Evolutionary conservation across 2,888 invertebrate species (phyloP).

Genomic region (Temnothorax unifasciatus): DNA sequence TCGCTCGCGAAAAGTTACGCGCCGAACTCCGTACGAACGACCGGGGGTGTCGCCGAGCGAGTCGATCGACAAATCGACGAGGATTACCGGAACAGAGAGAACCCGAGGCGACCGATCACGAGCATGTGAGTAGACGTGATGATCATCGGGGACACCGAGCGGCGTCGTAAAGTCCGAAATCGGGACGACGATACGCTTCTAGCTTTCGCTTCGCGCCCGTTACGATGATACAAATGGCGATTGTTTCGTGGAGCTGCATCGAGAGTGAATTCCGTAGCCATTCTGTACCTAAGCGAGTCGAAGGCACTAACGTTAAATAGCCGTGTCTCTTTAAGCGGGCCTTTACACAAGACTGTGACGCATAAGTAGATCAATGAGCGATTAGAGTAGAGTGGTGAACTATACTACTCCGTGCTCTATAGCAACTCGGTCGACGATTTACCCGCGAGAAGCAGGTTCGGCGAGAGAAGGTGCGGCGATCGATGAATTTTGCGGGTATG

Average conservation of each 20-base stretch:
- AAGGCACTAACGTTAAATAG: background rate
- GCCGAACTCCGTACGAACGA: slow-evolving; percentile 56
- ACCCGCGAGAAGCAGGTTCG: background rate
- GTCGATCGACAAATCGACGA: slow-evolving; percentile 49
- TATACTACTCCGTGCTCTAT: background rate
- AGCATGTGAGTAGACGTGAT: slow-evolving; percentile 69
- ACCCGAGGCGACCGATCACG: slow-evolving; percentile 60
- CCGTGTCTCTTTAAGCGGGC: background rate
- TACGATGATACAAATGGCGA: slow-evolving; percentile 40
- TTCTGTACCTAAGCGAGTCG: background rate
- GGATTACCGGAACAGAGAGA: slow-evolving; percentile 65
- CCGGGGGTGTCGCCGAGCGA: slow-evolving; percentile 54
- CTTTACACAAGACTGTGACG: background rate
- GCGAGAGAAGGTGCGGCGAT: slow-evolving; percentile 23
- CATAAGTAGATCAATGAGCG: slow-evolving; percentile 39
- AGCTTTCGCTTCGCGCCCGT: background rate
- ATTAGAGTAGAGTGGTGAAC: background rate
- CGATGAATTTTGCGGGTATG: slow-evolving; percentile 41
- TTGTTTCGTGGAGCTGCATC: slow-evolving; percentile 25
- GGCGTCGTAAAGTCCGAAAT: background rate
- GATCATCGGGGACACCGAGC: background rate
- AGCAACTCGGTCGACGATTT: slow-evolving; percentile 10
- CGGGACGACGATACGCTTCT: no score
- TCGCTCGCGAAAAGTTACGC: slow-evolving; percentile 79
- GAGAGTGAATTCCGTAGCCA: slow-evolving; percentile 16